Evolutionary conservation across 2,113 vertebrate species (phyloP).

Genomic region (Erinaceus europaeus): DNA sequence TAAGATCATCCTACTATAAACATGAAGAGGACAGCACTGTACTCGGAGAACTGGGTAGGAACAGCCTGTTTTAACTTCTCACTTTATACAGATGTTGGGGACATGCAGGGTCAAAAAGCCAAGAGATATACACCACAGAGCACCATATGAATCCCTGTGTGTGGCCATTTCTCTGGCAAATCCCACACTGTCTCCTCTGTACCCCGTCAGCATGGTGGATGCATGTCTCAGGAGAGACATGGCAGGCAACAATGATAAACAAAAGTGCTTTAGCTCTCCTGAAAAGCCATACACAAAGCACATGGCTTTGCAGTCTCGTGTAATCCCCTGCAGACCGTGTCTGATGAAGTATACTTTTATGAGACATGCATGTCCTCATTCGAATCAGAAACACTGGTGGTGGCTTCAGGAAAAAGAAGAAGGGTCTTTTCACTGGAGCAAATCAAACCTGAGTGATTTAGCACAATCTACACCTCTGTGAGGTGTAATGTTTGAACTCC

Average conservation of each 20-base stretch:
- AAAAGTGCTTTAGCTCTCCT: not conserved
- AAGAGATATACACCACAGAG: not conserved
- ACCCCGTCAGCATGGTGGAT: not conserved
- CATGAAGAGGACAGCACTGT: not conserved
- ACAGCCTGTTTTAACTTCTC: not conserved
- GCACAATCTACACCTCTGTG: not conserved
- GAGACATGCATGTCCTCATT: not conserved
- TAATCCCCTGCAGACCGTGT: slow-evolving; percentile 3
- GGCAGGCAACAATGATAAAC: slow-evolving; percentile 29
- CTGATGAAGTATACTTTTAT: not conserved
- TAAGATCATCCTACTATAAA: not conserved
- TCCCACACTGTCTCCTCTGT: not conserved
- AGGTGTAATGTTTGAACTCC: not conserved
- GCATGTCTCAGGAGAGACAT: slow-evolving; percentile 21
- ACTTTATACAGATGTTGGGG: not conserved
- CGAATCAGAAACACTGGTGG: not conserved
- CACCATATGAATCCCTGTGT: not conserved
- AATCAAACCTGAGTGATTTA: not conserved
- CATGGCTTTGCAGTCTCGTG: not conserved
- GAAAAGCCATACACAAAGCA: slow-evolving; percentile 24
- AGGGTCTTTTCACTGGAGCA: not conserved
- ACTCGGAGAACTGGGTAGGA: slow-evolving; percentile 11
- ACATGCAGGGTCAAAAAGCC: slow-evolving; percentile 3
- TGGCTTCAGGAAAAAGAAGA: not conserved
- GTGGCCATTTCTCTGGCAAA: not conserved